These are phyloP conservation scores for Acropternis orthonyx DNA, from an alignment of 2,797 vertebrate species.

Conservation along the genomic window DNA sequence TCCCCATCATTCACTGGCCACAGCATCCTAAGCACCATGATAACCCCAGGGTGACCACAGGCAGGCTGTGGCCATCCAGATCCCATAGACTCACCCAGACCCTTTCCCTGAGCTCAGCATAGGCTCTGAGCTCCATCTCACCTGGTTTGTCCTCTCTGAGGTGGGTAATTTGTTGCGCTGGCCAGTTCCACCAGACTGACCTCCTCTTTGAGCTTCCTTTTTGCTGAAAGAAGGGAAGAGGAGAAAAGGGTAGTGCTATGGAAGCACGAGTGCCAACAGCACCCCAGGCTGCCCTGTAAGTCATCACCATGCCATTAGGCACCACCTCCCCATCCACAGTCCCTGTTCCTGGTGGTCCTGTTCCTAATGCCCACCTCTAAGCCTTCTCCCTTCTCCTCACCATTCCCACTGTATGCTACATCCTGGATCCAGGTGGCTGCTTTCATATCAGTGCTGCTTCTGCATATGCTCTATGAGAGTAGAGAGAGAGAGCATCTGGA, in stretches of 20 bases:
- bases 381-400: slow-evolving; percentile 48
- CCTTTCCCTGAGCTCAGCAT: background rate
- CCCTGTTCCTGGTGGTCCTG: slow-evolving; percentile 10
- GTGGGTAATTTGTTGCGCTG: background rate
- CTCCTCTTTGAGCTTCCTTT: slow-evolving; percentile 63
- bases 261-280: background rate
- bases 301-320: background rate
- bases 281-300: background rate
- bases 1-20: background rate
- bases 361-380: slow-evolving; percentile 32
- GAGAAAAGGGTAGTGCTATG: background rate
- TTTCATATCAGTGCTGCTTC: slow-evolving; percentile 46
- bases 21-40: background rate
- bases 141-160: slow-evolving; percentile 10
- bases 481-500: slow-evolving; percentile 34
- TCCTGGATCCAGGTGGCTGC: slow-evolving; percentile 25
- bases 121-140: background rate
- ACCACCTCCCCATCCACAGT: background rate
- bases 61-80: background rate
- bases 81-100: background rate
- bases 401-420: slow-evolving; percentile 55
- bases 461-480: slow-evolving; percentile 28
- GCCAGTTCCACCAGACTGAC: slow-evolving; percentile 9
- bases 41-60: background rate
- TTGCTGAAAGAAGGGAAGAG: slow-evolving; percentile 37